A percentile compares a stretch with the other conserved stretches of the same genome.
These are phyloP conservation scores for Danaus chrysippus DNA, from an alignment of 2,888 invertebrate species.

Conservation along the genomic window DNA sequence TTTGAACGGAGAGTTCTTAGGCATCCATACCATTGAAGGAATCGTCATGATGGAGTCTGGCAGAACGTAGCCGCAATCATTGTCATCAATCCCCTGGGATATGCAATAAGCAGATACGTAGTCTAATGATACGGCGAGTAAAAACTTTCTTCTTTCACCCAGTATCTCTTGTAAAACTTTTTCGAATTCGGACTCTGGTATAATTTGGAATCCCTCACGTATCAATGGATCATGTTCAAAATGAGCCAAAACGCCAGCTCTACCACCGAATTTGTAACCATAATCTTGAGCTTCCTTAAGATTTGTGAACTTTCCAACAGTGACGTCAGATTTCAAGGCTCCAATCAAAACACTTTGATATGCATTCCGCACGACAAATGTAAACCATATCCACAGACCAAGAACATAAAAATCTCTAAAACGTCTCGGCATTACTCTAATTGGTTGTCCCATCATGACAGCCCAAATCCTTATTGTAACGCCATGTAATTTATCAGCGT, in stretches of 20 bases:
- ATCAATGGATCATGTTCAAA: conserved; percentile 58
- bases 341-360: conserved; percentile 64
- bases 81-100: conserved; percentile 49
- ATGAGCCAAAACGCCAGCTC: conserved; percentile 50
- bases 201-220: conserved; percentile 45
- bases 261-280: conserved; percentile 56
- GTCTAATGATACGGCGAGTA: conserved; percentile 57
- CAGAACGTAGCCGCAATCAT: conserved; percentile 56
- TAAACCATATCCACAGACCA: conserved; percentile 61
- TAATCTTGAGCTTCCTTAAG: conserved; percentile 49
- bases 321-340: conserved; percentile 54
- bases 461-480: conserved; percentile 57
- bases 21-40: conserved; percentile 60
- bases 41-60: conserved; percentile 58
- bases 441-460: conserved; percentile 56
- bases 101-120: conserved; percentile 56
- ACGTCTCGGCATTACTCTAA: conserved; percentile 49
- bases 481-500: conserved; percentile 45
- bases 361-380: conserved; percentile 58
- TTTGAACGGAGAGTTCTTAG: conserved; percentile 50
- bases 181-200: conserved; percentile 53
- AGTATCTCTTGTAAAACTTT: conserved; percentile 48
- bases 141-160: conserved; percentile 48
- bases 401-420: conserved; percentile 62
- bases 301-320: conserved; percentile 49